A percentile compares a stretch with the other conserved stretches of the same genome.
Conservation (phyloP, 2,113 vertebrate genomes). For the Ellobius talpinus region DNA sequence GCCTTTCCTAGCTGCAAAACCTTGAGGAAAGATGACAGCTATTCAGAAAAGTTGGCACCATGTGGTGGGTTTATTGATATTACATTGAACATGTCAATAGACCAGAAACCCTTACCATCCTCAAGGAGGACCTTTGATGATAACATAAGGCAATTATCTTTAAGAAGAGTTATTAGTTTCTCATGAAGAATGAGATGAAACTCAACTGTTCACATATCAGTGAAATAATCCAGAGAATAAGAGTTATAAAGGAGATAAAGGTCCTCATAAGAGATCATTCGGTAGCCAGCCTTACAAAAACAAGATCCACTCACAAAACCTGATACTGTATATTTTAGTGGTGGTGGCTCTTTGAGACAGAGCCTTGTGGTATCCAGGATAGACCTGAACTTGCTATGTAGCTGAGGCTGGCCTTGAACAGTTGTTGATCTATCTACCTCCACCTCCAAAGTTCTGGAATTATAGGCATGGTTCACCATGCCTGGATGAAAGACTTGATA, state of each 20-base stretch:
- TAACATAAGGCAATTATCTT: background rate
- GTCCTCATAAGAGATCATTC: background rate
- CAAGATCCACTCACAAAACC: background rate
- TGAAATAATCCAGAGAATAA: background rate
- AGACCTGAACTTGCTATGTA: background rate
- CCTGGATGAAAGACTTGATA: background rate
- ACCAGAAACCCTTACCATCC: background rate
- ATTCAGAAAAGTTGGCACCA: background rate
- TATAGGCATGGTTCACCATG: background rate
- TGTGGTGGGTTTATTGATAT: background rate
- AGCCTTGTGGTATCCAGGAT: too few relatives aligned
- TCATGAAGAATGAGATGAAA: slow-evolving; percentile 49
- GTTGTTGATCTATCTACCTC: background rate
- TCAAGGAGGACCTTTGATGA: background rate
- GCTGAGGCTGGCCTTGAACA: background rate
- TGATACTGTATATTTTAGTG: background rate
- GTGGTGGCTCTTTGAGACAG: background rate
- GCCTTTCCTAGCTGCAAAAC: background rate
- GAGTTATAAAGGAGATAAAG: background rate
- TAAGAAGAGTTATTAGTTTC: background rate
- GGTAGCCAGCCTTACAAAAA: background rate
- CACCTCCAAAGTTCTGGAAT: background rate
- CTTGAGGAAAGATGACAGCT: background rate
- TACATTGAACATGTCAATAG: background rate
- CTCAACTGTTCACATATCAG: background rate